These are phyloP conservation scores for Synanthedon myopaeformis DNA, from an alignment of 2,888 invertebrate genomes.

Conservation along the genomic window DNA sequence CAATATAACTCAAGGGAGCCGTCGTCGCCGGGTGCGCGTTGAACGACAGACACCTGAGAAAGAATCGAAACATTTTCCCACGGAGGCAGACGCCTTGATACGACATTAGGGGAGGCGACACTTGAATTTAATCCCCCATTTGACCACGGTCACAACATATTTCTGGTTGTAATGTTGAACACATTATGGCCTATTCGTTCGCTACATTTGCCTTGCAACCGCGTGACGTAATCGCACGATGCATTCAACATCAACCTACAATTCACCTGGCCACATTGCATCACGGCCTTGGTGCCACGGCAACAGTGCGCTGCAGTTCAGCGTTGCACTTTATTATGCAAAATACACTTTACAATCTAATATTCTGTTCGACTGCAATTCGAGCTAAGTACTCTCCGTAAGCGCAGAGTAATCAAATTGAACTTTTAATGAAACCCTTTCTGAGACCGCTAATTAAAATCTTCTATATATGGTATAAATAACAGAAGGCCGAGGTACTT, in stretches of 20 bases:
- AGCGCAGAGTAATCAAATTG: too few species aligned
- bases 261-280: constrained; percentile 51
- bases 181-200: background rate
- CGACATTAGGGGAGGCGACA: background rate
- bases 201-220: background rate
- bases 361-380: too few species aligned
- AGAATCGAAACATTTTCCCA: constrained; percentile 33
- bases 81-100: constrained; percentile 15
- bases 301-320: constrained; percentile 46
- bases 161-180: background rate
- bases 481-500: too few species aligned
- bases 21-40: constrained; percentile 39
- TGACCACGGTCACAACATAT: background rate
- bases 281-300: constrained; percentile 59
- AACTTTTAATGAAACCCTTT: too few species aligned
- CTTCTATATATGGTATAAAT: too few species aligned
- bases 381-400: too few species aligned
- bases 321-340: constrained; percentile 18
- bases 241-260: constrained; percentile 40
- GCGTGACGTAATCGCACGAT: constrained; percentile 42
- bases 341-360: background rate
- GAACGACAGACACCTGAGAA: background rate
- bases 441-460: too few species aligned
- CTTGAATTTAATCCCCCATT: background rate
- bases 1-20: constrained; percentile 54